phyloP scores from a whole-genome alignment of 2,113 vertebrate species.

The Columba janthina region DNA sequence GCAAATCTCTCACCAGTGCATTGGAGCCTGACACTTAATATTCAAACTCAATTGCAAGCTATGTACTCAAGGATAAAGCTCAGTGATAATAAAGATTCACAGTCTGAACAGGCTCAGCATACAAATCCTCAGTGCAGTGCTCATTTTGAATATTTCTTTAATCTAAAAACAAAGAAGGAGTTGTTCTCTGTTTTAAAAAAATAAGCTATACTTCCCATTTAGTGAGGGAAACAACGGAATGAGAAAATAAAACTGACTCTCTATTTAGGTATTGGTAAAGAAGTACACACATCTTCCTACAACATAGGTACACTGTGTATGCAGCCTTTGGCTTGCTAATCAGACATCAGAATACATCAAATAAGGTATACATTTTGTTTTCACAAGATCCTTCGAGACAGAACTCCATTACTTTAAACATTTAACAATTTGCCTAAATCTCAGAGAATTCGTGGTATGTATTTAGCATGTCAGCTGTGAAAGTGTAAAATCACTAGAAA shows the following conservation, averaged over 20 bases:
- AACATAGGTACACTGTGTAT: background rate
- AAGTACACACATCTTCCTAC: background rate
- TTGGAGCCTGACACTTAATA: constrained; percentile 73
- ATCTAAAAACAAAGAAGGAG: background rate
- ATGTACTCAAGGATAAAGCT: constrained; percentile 69
- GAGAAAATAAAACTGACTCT: background rate
- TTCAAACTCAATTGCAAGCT: constrained; percentile 64
- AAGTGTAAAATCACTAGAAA: background rate
- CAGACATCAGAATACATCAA: background rate
- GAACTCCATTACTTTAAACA: background rate
- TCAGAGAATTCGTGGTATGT: background rate
- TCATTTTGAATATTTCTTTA: constrained; percentile 2
- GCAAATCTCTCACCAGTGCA: constrained; percentile 51
- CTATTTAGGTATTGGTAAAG: background rate
- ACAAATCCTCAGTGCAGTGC: constrained; percentile 41
- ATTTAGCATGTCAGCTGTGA: background rate
- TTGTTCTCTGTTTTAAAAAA: background rate
- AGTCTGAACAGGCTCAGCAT: constrained; percentile 47
- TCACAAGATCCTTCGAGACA: background rate
- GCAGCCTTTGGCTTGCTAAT: background rate
- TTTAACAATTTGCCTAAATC: background rate
- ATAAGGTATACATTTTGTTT: background rate
- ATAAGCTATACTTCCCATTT: background rate
- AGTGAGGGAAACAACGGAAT: background rate
- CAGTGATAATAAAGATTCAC: constrained; percentile 59